Conservation (phyloP, 2,797 vertebrate genomes). For the Muscicapa comitata region DNA sequence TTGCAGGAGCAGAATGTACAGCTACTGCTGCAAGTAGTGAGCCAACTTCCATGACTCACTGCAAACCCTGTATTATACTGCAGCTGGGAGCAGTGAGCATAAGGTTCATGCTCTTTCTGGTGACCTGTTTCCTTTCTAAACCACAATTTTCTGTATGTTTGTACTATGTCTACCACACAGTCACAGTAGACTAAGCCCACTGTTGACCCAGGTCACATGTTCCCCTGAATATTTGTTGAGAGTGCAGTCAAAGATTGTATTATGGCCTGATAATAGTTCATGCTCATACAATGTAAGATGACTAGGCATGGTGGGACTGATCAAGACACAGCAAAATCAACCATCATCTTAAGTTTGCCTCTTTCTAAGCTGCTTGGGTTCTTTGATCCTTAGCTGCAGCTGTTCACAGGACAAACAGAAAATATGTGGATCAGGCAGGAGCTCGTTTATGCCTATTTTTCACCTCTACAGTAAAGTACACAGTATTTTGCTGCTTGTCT, state of each 20-base stretch:
- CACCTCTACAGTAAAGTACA: not conserved
- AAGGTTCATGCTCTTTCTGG: not conserved
- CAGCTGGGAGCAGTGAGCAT: not conserved
- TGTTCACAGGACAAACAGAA: not conserved
- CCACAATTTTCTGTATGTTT: not conserved
- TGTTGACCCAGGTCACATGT: not conserved
- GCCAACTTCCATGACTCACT: not conserved
- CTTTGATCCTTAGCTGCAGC: not conserved
- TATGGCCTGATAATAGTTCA: not conserved
- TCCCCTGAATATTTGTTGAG: not conserved
- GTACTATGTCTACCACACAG: not conserved
- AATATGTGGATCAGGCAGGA: not conserved
- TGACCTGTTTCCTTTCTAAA: not conserved
- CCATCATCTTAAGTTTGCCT: not conserved
- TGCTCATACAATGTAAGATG: not conserved
- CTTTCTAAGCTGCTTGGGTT: not conserved
- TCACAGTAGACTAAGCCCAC: rapidly evolving
- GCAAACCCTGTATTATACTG: not conserved
- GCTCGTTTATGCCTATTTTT: rapidly evolving
- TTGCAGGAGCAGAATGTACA: not conserved
- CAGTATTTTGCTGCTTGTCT: not conserved
- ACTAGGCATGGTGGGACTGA: not conserved
- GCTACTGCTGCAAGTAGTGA: not conserved
- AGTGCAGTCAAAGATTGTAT: not conserved
- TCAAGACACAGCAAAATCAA: not conserved